Evolutionary conservation across 2,797 vertebrate species (phyloP), one percentile per base, ranked within the genome.

Genomic region (Acipenser oxyrinchus): DNA sequence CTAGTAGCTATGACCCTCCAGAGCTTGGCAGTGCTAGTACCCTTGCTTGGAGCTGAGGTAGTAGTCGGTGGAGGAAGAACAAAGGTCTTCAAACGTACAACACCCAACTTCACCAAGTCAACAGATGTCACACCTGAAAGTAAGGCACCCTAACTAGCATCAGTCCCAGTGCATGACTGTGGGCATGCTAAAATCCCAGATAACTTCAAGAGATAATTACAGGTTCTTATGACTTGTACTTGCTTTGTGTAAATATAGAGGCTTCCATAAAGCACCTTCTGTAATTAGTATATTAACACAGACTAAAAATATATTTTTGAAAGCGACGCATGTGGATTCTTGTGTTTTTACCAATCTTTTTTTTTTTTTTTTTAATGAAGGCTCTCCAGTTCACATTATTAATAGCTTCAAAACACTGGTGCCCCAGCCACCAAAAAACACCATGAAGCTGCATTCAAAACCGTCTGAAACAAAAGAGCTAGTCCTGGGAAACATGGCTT

Each of bases 51-150:
- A 53, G 96, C 97, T 61, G 92, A 99, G 61, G 92, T 97, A 50
- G 97, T 99, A 65, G 95, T 99, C 49, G 97, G 97, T 60, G 97
- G 96, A 67, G 91, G 94, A 77, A 89, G 96, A 80, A 91, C 82
- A 0, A 99, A 96, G 81, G 94, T 99, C 78, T 99, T 99, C 84
- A 99, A 97, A 85, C 86, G 92, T 71, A 93, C 93, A 49, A 93
- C 91, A 1, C 97, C 97, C 10, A 92, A 92, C 77, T 99, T 99
- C 79, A 92, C 87, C 60, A 98, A 90, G 88, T 94, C 89, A 5
- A 81, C 86, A n/a, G 92, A 96, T 59, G 81, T 90, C 78, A 94
- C 94, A 13, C 93, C 92, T 65, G 93, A 96, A 89, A 93, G 96
- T 97, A 89, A 89, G 82, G 11, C 37, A 37, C 62, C 13, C 8